Base-by-base conservation (phyloP, 2,888 invertebrate species). In the Oasisia sp. region DNA sequence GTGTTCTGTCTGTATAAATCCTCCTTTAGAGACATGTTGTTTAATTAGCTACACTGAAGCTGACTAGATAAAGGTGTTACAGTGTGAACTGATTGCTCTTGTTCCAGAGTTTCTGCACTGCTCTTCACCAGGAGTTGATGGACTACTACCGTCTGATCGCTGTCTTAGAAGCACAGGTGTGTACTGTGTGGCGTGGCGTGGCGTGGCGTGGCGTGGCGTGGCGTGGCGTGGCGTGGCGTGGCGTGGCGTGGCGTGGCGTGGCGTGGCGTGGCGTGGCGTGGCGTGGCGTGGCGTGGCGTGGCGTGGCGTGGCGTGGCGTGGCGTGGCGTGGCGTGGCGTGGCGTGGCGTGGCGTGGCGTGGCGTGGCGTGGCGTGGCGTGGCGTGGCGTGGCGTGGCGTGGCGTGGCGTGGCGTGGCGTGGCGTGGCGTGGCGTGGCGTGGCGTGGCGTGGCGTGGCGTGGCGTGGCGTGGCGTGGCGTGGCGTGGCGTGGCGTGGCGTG, bases 141-240 rank as follows among this genome's bases (percentile, higher is more conserved):
- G 98, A 98, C 95, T 99, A 98, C 96, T 99, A 98, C 96, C 97
- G 98, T 94, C 97, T 98, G 94, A 97, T 99, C 92, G 98, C 99
- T 0, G 97, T 98, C 92, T 97, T 99, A 92, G 98, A 99, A 96
- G 98, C 98, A 90, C 91, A 56, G 27, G 91, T 50, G 14, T 27
- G 45, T 92, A 11, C 27, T 92, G 92, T 45, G n/a, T 0, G 58
- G 90, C 58, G 45, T 92, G 50, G 50, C 44, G 44, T 45, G 45
- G 45, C 27, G 91, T 92, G 12, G 45, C 90, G 50, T n/a, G 91
- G 32, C 58, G 58, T 92, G 8, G 89, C n/a, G 50, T 27, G 44
- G 90, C 90, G 14, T 92, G 19, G 32, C 45, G 89, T 92, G 56
- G 89, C 91, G 56, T 38, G 27, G 38, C 4, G 38, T 38, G 58